These are phyloP conservation scores for Myripristis jacobus DNA, from an alignment of 2,797 vertebrate genomes.

Conservation along the genomic window DNA sequence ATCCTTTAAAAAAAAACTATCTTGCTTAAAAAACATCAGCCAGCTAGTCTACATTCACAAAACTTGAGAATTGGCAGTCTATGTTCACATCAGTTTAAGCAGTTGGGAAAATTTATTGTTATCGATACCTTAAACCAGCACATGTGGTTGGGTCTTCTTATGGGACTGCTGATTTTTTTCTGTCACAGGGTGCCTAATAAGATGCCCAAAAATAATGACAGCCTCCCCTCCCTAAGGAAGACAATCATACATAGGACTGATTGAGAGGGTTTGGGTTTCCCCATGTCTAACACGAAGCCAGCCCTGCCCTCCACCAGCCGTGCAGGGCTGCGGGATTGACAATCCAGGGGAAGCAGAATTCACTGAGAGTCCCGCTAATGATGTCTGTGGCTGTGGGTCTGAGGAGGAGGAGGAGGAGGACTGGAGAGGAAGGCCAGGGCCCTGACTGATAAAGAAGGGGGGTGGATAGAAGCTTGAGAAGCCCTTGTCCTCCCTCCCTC, in stretches of 20 bases:
- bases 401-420: slow-evolving; percentile 56
- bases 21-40: background rate
- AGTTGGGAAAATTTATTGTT: slow-evolving; percentile 22
- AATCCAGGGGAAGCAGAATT: slow-evolving; percentile 44
- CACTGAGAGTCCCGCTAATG: slow-evolving; percentile 69
- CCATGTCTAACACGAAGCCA: slow-evolving; percentile 31
- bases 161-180: slow-evolving; percentile 21
- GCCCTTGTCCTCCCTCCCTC: slow-evolving; percentile 64
- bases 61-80: background rate
- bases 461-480: slow-evolving; percentile 67
- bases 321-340: slow-evolving; percentile 47
- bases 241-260: slow-evolving; percentile 27
- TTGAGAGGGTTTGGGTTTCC: slow-evolving; percentile 43
- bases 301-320: slow-evolving; percentile 52
- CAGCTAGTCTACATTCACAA: slow-evolving; percentile 1
- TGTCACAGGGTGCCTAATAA: slow-evolving; percentile 2
- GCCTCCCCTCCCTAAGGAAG: slow-evolving; percentile 32
- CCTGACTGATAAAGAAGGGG: slow-evolving; percentile 67
- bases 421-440: slow-evolving; percentile 60
- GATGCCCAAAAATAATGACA: slow-evolving; percentile 21
- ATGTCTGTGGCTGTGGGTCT: slow-evolving; percentile 59
- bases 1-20: no score
- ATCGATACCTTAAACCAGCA: background rate
- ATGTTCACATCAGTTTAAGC: background rate
- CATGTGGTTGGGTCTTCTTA: background rate